These are phyloP conservation scores for Erebia aethiops DNA, from an alignment of 2,888 invertebrate genomes.

Conservation along the genomic window DNA sequence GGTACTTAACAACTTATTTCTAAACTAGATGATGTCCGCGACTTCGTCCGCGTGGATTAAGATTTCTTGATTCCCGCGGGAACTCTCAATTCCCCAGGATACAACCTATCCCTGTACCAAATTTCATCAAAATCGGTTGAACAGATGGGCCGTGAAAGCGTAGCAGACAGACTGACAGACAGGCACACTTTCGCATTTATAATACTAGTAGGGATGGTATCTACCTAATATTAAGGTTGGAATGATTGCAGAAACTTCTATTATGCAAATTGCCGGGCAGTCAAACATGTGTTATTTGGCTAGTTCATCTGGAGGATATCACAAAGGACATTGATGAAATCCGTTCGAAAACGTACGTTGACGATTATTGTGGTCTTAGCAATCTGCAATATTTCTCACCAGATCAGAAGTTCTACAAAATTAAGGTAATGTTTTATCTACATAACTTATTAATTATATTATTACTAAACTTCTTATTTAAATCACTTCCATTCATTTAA, in stretches of 20 bases:
- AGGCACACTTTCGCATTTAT: too few relatives aligned
- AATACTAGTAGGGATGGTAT: too few relatives aligned
- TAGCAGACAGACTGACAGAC: too few relatives aligned
- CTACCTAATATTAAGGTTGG: background rate
- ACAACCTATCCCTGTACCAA: too few relatives aligned
- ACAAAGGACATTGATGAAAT: conserved; percentile 39
- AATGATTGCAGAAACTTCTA: conserved; percentile 52
- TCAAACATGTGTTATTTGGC: conserved; percentile 54
- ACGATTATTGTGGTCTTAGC: conserved; percentile 53
- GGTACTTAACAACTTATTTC: background rate
- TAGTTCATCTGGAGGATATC: conserved; percentile 41
- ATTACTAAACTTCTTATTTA: background rate
- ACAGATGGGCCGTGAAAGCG: too few relatives aligned
- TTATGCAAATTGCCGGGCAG: conserved; percentile 55
- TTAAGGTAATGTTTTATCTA: conserved; percentile 43
- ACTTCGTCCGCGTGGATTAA: too few relatives aligned
- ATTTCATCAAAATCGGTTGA: too few relatives aligned
- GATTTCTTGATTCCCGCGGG: too few relatives aligned
- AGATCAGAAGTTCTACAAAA: conserved; percentile 36
- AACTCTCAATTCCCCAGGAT: too few relatives aligned
- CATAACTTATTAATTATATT: too few relatives aligned
- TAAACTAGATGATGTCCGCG: too few relatives aligned
- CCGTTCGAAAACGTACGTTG: conserved; percentile 36
- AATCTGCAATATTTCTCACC: conserved; percentile 43
- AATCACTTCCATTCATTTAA: background rate